Base-by-base conservation (phyloP, 2,113 vertebrate species). In the Hippolais icterina region DNA sequence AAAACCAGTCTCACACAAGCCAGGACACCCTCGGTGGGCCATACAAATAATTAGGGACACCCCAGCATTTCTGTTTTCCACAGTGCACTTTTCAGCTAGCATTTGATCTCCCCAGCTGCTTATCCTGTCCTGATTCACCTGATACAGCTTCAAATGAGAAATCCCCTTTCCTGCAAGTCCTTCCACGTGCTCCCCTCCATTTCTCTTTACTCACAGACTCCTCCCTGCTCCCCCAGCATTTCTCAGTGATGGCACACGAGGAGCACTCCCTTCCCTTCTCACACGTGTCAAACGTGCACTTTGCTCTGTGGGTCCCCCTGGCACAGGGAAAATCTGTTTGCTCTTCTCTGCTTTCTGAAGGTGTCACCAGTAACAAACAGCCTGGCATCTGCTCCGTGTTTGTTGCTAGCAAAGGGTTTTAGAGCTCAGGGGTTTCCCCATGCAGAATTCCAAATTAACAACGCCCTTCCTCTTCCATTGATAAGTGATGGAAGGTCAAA, bases 321-420 rank as follows among this genome's bases (percentile, higher is more conserved):
- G 53, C 24, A 80, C 94, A 81, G 83, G 72, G 49, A 91, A 90
- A 92, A 90, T 91, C 79, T 88, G 72, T 89, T 97, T 13, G 27
- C 83, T 80, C 46, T 72, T 85, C 46, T 53, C 85, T 94, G 79
- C 84, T 94, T 95, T 87, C 83, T 52, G 53, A 88, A 95, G 90
- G 88, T 93, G 89, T 82, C 74, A 91, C 83, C 94, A 94, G 33
- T 94, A 93, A 83, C 77, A 87, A 93, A 93, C 94, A 94, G 84
- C 44, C 5, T 39, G 93, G 90, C 96, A 96, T 94, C 95, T 96
- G 94, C 85, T 89, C 23, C 0, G 3, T 64, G 84, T 53, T 82
- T 78, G 49, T 6, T 89, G 75, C 87, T 94, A 61, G 52, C 93
- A 92, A 94, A 94, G 37, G 69, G 21, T 69, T 74, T 71, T 11